phyloP scores from a whole-genome alignment of 2,113 vertebrate species.

The Neogale vison region DNA sequence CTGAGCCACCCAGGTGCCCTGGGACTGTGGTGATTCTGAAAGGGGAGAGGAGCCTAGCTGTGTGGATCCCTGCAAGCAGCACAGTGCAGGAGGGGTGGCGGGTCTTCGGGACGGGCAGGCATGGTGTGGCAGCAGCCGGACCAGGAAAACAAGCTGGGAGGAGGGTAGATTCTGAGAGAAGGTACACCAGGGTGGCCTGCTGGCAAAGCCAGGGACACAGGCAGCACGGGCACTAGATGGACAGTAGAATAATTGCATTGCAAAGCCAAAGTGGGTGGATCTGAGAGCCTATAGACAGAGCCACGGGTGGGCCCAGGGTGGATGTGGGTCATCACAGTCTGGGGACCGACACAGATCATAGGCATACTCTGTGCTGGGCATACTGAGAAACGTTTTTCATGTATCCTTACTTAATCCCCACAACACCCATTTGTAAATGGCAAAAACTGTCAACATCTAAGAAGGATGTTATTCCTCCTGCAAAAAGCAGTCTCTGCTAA shows the following conservation, averaged over 20 bases:
- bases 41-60: background rate
- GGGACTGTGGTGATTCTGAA: background rate
- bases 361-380: background rate
- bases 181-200: background rate
- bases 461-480: background rate
- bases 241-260: background rate
- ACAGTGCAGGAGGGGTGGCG: background rate
- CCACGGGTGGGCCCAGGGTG: background rate
- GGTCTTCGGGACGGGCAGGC: background rate
- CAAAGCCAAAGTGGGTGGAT: background rate
- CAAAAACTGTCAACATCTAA: background rate
- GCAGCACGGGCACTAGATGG: background rate
- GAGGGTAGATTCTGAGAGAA: background rate
- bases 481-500: background rate
- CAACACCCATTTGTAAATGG: background rate
- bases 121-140: background rate
- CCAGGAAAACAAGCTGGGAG: background rate
- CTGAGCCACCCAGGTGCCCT: no score
- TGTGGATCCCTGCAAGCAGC: background rate
- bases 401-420: background rate
- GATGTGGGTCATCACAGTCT: background rate
- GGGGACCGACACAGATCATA: no score
- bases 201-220: background rate
- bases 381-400: background rate
- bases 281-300: background rate